A percentile compares a stretch with the other conserved stretches of the same genome.
phyloP scores from a whole-genome alignment of 2,888 invertebrate genomes.

The Callosobruchus maculatus region DNA sequence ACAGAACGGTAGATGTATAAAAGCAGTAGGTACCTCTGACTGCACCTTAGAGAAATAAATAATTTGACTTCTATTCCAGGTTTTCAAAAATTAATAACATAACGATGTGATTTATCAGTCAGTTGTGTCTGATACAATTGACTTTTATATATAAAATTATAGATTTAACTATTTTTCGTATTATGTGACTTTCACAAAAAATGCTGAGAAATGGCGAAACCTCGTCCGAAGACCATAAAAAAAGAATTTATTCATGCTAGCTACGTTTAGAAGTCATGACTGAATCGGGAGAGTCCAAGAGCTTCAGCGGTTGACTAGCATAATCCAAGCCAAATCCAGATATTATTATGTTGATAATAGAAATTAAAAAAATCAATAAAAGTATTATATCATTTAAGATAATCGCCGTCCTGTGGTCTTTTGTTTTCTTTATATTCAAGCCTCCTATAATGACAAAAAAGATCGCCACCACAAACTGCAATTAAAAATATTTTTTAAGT shows the following conservation, averaged over 20 bases:
- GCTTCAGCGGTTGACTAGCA: slow-evolving; percentile 61
- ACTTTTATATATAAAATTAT: too few relatives aligned
- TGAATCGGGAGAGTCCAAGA: slow-evolving; percentile 29
- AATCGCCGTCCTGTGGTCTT: slow-evolving; percentile 71
- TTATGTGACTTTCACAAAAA: neutral
- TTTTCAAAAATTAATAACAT: too few relatives aligned
- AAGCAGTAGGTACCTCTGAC: too few relatives aligned
- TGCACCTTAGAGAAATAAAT: too few relatives aligned
- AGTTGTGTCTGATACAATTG: too few relatives aligned
- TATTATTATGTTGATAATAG: slow-evolving; percentile 75
- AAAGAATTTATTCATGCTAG: neutral
- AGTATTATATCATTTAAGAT: slow-evolving; percentile 78
- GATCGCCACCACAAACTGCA: slow-evolving; percentile 77
- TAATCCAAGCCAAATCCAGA: slow-evolving; percentile 83
- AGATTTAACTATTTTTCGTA: too few relatives aligned
- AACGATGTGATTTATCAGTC: too few relatives aligned
- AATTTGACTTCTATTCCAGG: too few relatives aligned
- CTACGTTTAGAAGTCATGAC: neutral
- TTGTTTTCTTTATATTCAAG: slow-evolving; percentile 72
- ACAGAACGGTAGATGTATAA: too few relatives aligned
- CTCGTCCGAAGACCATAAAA: too few relatives aligned
- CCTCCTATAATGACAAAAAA: slow-evolving; percentile 80
- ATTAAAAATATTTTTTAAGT: slow-evolving; percentile 40
- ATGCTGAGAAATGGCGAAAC: too few relatives aligned
- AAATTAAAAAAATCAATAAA: slow-evolving; percentile 76